Evolutionary conservation across 2,113 vertebrate species (phyloP).

Genomic region (Alectura lathami): DNA sequence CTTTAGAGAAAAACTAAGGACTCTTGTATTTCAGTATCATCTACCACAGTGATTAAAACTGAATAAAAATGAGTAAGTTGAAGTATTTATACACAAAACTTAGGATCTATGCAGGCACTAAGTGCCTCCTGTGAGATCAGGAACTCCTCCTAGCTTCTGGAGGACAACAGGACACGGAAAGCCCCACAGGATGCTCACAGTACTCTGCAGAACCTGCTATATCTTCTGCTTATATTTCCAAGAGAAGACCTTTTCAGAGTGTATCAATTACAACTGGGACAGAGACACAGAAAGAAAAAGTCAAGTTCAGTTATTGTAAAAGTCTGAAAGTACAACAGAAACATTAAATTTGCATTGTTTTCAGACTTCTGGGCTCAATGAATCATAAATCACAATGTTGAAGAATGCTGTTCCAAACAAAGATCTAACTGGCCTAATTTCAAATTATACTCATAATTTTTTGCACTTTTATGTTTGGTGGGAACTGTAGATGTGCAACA

Average conservation of each 20-base stretch:
- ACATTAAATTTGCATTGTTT: neutral
- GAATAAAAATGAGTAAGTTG: conserved; percentile 17
- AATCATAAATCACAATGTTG: neutral
- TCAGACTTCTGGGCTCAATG: neutral
- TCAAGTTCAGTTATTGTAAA: neutral
- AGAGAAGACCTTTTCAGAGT: neutral
- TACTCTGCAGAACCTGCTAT: neutral
- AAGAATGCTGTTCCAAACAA: neutral
- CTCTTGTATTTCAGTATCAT: neutral
- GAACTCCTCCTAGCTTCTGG: neutral
- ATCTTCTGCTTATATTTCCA: neutral
- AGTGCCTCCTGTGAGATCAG: neutral
- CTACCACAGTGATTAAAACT: conserved; percentile 34
- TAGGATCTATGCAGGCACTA: neutral
- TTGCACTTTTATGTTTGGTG: neutral
- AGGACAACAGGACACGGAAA: neutral
- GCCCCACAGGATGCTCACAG: neutral
- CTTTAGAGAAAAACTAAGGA: neutral
- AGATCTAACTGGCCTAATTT: neutral
- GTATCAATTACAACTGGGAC: neutral
- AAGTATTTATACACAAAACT: neutral
- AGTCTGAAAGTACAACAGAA: neutral
- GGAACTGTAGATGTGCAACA: neutral
- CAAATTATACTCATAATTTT: neutral
- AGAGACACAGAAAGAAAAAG: neutral